Percentiles rank a stretch among this genome's conserved stretches.
Conservation (phyloP, 2,888 invertebrate species). For the Cristatella mucedo region DNA sequence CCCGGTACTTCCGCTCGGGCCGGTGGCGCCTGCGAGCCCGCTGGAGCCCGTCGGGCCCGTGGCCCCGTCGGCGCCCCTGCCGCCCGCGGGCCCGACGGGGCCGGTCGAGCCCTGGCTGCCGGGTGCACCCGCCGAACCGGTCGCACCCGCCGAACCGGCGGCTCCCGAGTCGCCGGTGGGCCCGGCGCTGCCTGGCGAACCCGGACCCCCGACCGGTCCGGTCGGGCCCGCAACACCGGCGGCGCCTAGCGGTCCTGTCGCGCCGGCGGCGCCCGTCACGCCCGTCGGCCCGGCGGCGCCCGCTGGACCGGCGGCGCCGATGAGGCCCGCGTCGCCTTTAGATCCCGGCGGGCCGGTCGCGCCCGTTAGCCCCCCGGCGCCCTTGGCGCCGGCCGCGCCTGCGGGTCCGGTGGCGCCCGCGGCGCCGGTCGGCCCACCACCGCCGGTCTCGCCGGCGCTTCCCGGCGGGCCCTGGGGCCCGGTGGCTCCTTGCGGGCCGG, state of each 20-base stretch:
- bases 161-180: not conserved
- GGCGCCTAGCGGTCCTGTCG: no score
- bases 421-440: not conserved
- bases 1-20: conserved; percentile 7
- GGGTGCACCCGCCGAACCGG: conserved; percentile 5
- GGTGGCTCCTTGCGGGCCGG: conserved; percentile 2
- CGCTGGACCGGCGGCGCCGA: not conserved
- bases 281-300: not conserved
- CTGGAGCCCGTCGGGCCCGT: conserved; percentile 8
- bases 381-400: conserved; percentile 2
- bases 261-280: no score
- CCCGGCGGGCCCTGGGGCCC: conserved; percentile 6
- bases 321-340: not conserved
- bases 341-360: conserved; percentile 4
- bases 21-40: conserved; percentile 7
- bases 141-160: conserved; percentile 4
- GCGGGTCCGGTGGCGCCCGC: not conserved
- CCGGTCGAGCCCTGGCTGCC: conserved; percentile 5
- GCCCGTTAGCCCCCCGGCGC: not conserved
- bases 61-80: conserved; percentile 6
- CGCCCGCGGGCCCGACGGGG: no score
- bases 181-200: no score
- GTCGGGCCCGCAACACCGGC: not conserved
- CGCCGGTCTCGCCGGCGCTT: not conserved
- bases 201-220: no score